Evolutionary conservation across 2,888 invertebrate genomes (phyloP).

Genomic region (Dendrolimus pini): DNA sequence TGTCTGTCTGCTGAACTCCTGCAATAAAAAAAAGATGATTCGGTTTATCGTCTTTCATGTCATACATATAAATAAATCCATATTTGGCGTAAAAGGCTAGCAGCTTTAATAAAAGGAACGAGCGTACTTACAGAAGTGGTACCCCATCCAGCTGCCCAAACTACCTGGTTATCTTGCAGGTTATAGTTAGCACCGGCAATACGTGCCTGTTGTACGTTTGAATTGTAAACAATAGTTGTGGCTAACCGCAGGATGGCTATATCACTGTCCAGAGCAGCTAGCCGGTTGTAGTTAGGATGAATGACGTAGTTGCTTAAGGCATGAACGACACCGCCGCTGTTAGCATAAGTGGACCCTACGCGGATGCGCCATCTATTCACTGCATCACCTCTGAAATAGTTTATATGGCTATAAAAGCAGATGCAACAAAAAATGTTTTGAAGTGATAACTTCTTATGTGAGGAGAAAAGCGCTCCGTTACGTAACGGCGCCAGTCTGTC

Average conservation of each 20-base stretch:
- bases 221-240: slow-evolving; percentile 21
- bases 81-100: no score
- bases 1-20: no score
- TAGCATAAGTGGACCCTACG: slow-evolving; percentile 29
- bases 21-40: no score
- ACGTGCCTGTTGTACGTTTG: slow-evolving; percentile 19
- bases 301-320: slow-evolving; percentile 15
- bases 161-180: slow-evolving; percentile 32
- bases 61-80: no score
- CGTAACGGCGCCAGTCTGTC: no score
- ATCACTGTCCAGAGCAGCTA: slow-evolving; percentile 29
- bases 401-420: neutral
- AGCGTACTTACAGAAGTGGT: slow-evolving; percentile 26
- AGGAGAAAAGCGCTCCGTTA: no score
- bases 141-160: slow-evolving; percentile 62
- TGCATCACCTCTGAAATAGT: slow-evolving; percentile 20
- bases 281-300: slow-evolving; percentile 37
- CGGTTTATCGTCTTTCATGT: no score
- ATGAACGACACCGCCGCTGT: slow-evolving; percentile 32
- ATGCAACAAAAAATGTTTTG: no score
- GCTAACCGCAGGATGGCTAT: slow-evolving; percentile 36
- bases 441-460: no score
- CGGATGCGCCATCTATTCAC: slow-evolving; percentile 26
- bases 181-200: slow-evolving; percentile 36
- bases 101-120: no score